Percentiles rank a stretch among this genome's conserved stretches.
phyloP scores from a whole-genome alignment of 2,113 vertebrate genomes.

The Trachemys scripta region DNA sequence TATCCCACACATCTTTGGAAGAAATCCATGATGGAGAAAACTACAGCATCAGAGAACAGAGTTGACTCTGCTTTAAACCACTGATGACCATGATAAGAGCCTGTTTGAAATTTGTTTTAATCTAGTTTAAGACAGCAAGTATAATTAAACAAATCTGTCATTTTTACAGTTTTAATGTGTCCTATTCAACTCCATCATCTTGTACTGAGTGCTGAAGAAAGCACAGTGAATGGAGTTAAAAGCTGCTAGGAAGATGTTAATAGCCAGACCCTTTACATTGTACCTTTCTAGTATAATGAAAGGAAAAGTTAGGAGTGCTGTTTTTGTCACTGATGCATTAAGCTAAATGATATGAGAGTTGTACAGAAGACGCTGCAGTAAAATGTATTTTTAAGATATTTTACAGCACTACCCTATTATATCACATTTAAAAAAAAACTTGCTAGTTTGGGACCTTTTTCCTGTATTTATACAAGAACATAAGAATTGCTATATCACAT shows the following conservation, averaged over 20 bases:
- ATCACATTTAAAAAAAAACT: background rate
- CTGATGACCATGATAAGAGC: background rate
- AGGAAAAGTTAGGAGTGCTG: background rate
- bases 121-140: background rate
- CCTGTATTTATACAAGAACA: background rate
- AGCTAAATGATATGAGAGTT: background rate
- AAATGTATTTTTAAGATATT: background rate
- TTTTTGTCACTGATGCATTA: background rate
- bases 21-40: background rate
- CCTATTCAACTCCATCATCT: background rate
- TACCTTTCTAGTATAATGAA: background rate
- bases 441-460: background rate
- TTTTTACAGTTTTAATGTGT: background rate
- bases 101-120: background rate
- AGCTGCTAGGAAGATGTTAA: background rate
- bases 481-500: background rate
- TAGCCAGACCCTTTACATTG: background rate
- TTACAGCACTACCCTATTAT: background rate
- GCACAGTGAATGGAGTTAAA: background rate
- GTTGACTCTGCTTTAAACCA: conserved; percentile 6
- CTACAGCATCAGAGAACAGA: conserved; percentile 9
- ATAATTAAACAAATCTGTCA: background rate
- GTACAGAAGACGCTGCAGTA: conserved; percentile 4
- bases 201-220: background rate
- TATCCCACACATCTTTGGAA: background rate